Base-by-base conservation (phyloP, 2,113 vertebrate genomes). In the Tyrannus savana region DNA sequence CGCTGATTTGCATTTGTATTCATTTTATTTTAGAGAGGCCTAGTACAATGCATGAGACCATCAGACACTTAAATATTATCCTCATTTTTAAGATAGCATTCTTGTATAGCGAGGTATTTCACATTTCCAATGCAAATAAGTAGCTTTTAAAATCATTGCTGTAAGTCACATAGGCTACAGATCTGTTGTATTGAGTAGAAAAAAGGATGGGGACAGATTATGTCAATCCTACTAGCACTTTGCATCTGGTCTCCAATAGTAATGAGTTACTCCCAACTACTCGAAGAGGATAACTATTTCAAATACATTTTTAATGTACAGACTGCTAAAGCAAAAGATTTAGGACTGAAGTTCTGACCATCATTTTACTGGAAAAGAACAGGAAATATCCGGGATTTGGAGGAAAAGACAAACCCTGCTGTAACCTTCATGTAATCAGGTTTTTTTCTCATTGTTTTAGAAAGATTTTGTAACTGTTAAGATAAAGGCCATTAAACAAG, bases 1-100 rank as follows among this genome's bases (percentile, higher is more conserved):
- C 71, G 91, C 18, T 94, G 82, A 94, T 81, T 77, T 91, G 30
- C 47, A 84, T 86, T 95, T 68, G 74, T n/a, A 59, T 62, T 87
- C 16, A 71, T 72, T 91, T 89, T 50, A 50, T 58, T 78, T 87
- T 71, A 75, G 50, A 75, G 33, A 58, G 30, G 12, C 19, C 39
- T 4, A 77, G 50, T 33, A 55, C 27, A 58, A 47, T 19, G 62
- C 16, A 39, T 4, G 17, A 85, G 33, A 85, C 35, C 59, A 46
- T 46, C 42, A 83, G 80, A 71, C 41, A 87, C 22, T 28, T 17
- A 82, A 84, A 75, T 23, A 39, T 23, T 31, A 84, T 5, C 12
- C 18, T 44, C 19, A 14, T 56, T 87, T 93, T 79, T 62, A 82
- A 87, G 72, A 42, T 1, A n/a, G 15, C 14, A n/a, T 84, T 87